A percentile compares a stretch with the other conserved stretches of the same genome.
Evolutionary conservation across 2,113 vertebrate genomes (phyloP).

Genomic region (Sphyrna mokarran): DNA sequence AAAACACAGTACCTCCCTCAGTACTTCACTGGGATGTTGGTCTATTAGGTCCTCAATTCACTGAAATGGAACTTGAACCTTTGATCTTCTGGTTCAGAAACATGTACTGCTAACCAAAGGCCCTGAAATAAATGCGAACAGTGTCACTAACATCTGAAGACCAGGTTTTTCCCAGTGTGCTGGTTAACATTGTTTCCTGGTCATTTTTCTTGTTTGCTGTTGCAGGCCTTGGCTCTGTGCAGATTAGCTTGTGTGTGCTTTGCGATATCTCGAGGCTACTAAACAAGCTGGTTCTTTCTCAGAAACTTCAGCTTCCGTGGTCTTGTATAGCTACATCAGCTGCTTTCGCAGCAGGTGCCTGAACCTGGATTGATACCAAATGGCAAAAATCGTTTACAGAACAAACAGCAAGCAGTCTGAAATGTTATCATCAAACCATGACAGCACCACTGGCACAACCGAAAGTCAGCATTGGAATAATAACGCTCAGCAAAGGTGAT

Average conservation of each 20-base stretch:
- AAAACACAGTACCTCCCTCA: neutral
- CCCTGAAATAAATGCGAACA: neutral
- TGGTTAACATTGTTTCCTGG: neutral
- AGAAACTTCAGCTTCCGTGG: neutral
- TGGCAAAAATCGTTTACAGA: neutral
- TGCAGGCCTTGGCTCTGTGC: neutral
- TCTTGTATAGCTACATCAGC: neutral
- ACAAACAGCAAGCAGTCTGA: slow-evolving; percentile 11
- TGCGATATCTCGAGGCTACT: neutral
- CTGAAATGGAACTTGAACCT: neutral
- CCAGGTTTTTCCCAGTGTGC: neutral
- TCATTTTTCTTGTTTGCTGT: neutral
- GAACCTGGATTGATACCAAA: neutral
- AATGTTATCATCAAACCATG: neutral
- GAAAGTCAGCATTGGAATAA: neutral
- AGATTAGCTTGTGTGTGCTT: neutral
- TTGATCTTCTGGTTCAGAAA: neutral
- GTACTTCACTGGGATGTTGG: neutral
- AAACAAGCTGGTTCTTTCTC: neutral
- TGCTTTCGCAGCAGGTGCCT: neutral
- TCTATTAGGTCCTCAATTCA: neutral
- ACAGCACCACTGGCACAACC: too few relatives aligned
- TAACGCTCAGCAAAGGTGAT: neutral
- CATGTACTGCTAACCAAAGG: too few relatives aligned
- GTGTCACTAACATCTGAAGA: neutral